Conservation (phyloP, 2,888 invertebrate species). For the Brenthis hecate region DNA sequence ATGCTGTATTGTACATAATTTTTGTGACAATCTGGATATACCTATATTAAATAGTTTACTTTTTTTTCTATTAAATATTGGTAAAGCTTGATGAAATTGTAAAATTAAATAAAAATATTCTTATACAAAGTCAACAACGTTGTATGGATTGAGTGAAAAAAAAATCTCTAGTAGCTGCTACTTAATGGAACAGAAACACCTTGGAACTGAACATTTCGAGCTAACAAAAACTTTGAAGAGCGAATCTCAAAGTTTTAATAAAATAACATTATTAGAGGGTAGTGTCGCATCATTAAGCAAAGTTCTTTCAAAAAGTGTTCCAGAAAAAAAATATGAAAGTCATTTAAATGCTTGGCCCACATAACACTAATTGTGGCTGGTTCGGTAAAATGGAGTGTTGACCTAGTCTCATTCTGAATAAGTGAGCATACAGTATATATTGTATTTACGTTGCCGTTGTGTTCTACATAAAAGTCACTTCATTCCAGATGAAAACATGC, state of each 20-base stretch:
- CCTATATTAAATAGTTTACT: no score
- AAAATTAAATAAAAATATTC: background rate
- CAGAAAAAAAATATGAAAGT: slow-evolving; percentile 35
- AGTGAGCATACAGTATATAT: slow-evolving; percentile 40
- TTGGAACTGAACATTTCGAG: background rate
- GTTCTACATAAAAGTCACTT: slow-evolving; percentile 41
- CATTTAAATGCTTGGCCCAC: slow-evolving; percentile 37
- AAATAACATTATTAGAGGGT: slow-evolving; percentile 28
- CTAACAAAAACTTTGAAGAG: slow-evolving; percentile 2
- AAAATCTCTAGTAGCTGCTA: background rate
- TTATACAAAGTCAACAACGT: background rate
- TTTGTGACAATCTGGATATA: no score
- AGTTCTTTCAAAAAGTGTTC: slow-evolving; percentile 33
- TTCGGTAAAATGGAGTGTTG: slow-evolving; percentile 38
- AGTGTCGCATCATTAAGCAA: slow-evolving; percentile 37
- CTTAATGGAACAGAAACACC: background rate
- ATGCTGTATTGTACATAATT: no score
- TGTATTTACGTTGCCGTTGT: slow-evolving; percentile 42
- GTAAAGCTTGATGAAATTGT: no score
- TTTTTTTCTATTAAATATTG: no score
- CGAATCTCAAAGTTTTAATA: slow-evolving; percentile 20
- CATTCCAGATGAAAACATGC: slow-evolving; percentile 39
- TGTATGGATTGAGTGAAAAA: background rate
- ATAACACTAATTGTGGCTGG: slow-evolving; percentile 39
- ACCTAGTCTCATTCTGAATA: slow-evolving; percentile 40